Evolutionary conservation across 2,888 invertebrate species (phyloP).

Genomic region (Lepidocyrtinus sp.): DNA sequence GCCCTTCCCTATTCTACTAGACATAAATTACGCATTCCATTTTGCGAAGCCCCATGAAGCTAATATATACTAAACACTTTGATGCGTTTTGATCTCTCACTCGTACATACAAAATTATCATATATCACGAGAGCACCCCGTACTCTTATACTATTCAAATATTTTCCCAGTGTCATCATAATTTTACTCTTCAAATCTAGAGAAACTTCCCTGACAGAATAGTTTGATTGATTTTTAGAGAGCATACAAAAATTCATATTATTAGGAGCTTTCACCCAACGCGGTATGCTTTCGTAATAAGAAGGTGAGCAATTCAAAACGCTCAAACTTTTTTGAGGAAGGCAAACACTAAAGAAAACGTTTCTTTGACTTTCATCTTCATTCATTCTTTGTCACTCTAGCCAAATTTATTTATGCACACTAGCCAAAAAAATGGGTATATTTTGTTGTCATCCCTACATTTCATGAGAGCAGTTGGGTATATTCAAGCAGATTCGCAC

Average conservation of each 20-base stretch:
- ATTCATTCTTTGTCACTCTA: not conserved
- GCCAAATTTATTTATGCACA: not conserved
- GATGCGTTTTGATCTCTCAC: not conserved
- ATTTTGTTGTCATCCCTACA: too few relatives aligned
- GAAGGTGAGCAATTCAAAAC: not conserved
- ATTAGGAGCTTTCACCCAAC: not conserved
- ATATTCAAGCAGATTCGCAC: too few relatives aligned
- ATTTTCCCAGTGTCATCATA: not conserved
- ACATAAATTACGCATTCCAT: not conserved
- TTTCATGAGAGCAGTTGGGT: too few relatives aligned
- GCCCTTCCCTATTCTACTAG: not conserved
- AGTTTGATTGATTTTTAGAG: not conserved
- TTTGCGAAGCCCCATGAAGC: not conserved
- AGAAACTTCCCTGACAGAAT: not conserved
- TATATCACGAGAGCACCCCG: not conserved
- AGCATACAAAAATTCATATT: not conserved
- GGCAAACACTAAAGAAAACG: not conserved
- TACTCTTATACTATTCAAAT: not conserved
- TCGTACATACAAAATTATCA: not conserved
- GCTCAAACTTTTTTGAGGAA: too few relatives aligned
- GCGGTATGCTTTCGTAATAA: not conserved
- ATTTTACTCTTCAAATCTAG: not conserved
- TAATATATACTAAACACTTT: not conserved
- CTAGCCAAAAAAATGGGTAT: not conserved
- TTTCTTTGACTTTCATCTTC: not conserved